phyloP scores from a whole-genome alignment of 2,797 vertebrate species.

The Selene dorsalis region DNA sequence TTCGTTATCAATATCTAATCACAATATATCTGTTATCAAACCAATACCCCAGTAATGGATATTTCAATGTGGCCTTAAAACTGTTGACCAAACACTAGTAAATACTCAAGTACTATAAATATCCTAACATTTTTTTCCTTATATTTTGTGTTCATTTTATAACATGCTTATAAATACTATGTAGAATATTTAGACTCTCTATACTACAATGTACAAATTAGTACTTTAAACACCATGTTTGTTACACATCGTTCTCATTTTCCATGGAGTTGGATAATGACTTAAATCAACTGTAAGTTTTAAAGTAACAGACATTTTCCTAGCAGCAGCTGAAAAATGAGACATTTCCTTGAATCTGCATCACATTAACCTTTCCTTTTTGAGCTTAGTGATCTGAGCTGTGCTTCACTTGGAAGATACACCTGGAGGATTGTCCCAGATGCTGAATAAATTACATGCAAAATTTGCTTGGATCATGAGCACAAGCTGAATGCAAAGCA shows the following conservation, averaged over 20 bases:
- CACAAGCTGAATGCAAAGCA: conserved; percentile 1
- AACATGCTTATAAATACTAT: background rate
- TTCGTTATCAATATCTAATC: too few species aligned
- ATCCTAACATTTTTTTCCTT: too few species aligned
- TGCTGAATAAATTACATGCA: conserved; percentile 9
- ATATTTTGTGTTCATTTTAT: too few species aligned
- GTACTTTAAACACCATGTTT: background rate
- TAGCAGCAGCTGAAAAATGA: background rate
- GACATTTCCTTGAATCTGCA: background rate
- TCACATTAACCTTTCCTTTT: background rate
- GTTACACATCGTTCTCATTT: background rate
- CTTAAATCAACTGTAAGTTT: background rate
- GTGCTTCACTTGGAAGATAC: background rate
- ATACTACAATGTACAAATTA: background rate
- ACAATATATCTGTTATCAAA: too few species aligned
- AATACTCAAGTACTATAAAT: too few species aligned
- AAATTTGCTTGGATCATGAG: background rate
- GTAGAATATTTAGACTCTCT: background rate
- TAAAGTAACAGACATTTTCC: background rate
- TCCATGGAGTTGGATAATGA: background rate
- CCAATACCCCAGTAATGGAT: background rate
- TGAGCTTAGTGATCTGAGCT: background rate
- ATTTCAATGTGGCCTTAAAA: too few species aligned
- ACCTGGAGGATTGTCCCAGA: background rate
- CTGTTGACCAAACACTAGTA: too few species aligned